phyloP scores from a whole-genome alignment of 2,113 vertebrate genomes.

The Hiodon alosoides region DNA sequence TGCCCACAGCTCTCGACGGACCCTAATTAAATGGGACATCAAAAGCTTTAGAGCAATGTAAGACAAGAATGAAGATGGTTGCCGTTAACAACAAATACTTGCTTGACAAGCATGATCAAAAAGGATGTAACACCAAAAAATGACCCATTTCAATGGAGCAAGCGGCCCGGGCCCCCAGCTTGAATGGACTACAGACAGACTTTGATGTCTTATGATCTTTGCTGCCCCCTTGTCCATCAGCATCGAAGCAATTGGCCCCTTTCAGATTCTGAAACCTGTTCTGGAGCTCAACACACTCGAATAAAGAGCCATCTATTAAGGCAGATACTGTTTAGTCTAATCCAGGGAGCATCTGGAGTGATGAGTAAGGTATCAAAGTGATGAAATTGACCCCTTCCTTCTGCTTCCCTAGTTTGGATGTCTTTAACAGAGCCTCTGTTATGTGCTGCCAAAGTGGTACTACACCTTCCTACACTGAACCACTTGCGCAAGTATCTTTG shows the following conservation, averaged over 20 bases:
- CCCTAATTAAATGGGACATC: conserved; percentile 44
- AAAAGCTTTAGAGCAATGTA: conserved; percentile 39
- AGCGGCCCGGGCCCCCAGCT: conserved; percentile 30
- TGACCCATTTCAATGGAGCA: conserved; percentile 43
- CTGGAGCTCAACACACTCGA: background rate
- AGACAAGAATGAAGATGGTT: conserved; percentile 34
- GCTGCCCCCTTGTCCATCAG: conserved; percentile 53
- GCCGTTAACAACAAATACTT: conserved; percentile 40
- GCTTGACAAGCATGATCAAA: conserved; percentile 47
- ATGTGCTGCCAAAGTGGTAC: conserved; percentile 5
- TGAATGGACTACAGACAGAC: conserved; percentile 21
- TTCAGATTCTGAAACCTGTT: conserved; percentile 12
- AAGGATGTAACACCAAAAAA: conserved; percentile 42
- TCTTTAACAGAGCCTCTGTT: conserved; percentile 30
- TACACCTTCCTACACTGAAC: conserved; percentile 10
- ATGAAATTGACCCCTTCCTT: conserved; percentile 24
- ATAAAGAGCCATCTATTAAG: conserved; percentile 25
- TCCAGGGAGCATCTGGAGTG: conserved; percentile 35
- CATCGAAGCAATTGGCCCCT: conserved; percentile 43
- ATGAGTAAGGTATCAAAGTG: conserved; percentile 42
- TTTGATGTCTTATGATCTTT: conserved; percentile 35
- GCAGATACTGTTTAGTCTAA: conserved; percentile 32
- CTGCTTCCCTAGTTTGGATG: conserved; percentile 19
- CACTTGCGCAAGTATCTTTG: conserved; percentile 18
- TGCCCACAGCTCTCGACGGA: background rate